Evolutionary conservation across 2,113 vertebrate genomes (phyloP), one percentile per base, ranked within the genome.

Genomic region (Donacobius atricapilla): DNA sequence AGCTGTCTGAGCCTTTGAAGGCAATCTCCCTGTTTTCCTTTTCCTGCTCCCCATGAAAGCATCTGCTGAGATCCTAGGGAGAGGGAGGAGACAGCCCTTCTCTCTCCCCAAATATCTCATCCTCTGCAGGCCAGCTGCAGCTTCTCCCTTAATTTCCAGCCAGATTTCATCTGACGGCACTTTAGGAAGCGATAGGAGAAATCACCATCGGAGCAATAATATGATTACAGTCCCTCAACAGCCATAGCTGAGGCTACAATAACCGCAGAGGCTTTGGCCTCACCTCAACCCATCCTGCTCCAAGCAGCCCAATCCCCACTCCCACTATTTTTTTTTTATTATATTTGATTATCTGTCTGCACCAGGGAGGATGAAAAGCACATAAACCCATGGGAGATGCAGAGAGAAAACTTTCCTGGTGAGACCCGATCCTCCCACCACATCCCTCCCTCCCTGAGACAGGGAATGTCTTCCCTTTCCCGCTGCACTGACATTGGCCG

Each of bases 1-100:
- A 83, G 91, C 94, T 96, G 93, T 54, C 91, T 95, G 89, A 86
- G 7, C 50, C 65, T 88, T 71, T 83, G 79, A 78, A 96, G 92
- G 69, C 90, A 85, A 83, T 95, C 63, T 90, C 79, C 87, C 44
- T 19, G 10, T 58, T 80, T 60, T 56, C 47, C 17, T 57, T 73
- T 78, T 31, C 33, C 45, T 10, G 56, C 66, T 94, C 82, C 66
- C 89, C 28, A 10, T 2, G 1, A 87, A 91, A 89, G 83, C 25
- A 1, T 90, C 84, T 47, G 70, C 37, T 2, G 68, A 94, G 84
- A 90, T 69, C 60, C 87, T 42, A 45, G 61, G 65, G 57, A 96
- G 39, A 1, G 0, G 69, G 42, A 69, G 30, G 69, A 76, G 63
- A 66, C 71, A 73, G 68, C 28, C 24, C 33, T 3, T 1, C 68